Evolutionary conservation across 2,888 invertebrate genomes (phyloP).

Genomic region (Bhutanitis thaidina): DNA sequence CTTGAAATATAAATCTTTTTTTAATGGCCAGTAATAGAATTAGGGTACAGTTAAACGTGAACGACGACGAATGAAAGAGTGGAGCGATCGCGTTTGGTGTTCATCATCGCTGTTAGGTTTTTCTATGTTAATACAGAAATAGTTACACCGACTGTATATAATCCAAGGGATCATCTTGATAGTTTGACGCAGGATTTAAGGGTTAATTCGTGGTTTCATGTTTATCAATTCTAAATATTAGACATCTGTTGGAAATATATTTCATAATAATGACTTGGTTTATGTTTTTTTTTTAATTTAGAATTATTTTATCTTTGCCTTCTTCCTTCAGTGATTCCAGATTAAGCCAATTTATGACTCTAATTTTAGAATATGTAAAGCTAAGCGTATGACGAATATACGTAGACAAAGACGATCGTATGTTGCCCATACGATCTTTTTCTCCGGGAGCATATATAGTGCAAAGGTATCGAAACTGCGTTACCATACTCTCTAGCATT

Average conservation of each 20-base stretch:
- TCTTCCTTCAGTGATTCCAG: no score
- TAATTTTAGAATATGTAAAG: no score
- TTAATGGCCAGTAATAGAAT: constrained; percentile 17
- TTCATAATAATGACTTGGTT: no score
- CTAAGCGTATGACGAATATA: no score
- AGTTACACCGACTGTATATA: constrained; percentile 17
- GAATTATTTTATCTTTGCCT: no score
- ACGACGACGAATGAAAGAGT: constrained; percentile 16
- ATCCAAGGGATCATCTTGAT: constrained; percentile 16
- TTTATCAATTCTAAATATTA: constrained; percentile 11
- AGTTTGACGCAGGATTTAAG: constrained; percentile 7
- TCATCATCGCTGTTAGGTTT: constrained; percentile 9
- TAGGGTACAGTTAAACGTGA: constrained; percentile 15
- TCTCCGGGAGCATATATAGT: no score
- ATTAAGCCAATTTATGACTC: no score
- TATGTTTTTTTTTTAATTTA: no score
- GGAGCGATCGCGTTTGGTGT: constrained; percentile 9
- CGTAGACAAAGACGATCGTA: no score
- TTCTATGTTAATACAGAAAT: constrained; percentile 12
- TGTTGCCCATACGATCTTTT: no score
- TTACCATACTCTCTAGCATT: no score
- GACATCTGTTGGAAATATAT: not conserved
- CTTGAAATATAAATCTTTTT: constrained; percentile 17
- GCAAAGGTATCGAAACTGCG: no score
- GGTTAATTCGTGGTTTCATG: constrained; percentile 12